Percentiles rank a stretch among this genome's conserved stretches.
Evolutionary conservation across 2,113 vertebrate genomes (phyloP).

Genomic region (Leucosticte australis): DNA sequence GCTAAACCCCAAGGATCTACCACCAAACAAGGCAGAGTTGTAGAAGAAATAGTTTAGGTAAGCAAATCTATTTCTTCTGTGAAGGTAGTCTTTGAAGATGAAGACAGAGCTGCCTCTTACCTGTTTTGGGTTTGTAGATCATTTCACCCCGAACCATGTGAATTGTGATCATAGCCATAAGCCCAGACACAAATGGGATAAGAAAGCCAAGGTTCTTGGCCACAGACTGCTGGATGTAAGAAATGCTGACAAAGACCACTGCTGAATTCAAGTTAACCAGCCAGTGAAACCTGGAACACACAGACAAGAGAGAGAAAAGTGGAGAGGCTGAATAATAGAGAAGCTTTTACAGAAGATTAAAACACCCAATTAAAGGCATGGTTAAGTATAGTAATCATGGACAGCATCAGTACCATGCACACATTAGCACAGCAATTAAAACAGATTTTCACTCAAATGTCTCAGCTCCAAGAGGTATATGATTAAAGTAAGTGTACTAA

Average conservation of each 20-base stretch:
- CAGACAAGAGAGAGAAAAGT: background rate
- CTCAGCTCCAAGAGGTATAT: background rate
- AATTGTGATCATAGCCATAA: conserved; percentile 84
- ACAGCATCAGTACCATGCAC: background rate
- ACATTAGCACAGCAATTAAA: background rate
- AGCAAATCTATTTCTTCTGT: background rate
- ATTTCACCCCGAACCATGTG: conserved; percentile 86
- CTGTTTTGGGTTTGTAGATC: conserved; percentile 84
- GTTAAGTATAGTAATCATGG: background rate
- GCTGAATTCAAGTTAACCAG: conserved; percentile 85
- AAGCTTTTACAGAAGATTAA: background rate
- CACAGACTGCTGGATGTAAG: conserved; percentile 88
- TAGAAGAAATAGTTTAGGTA: background rate
- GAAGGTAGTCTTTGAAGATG: background rate
- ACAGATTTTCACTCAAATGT: background rate
- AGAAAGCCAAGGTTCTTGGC: conserved; percentile 86
- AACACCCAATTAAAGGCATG: background rate
- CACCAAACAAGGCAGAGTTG: background rate
- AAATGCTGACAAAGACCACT: conserved; percentile 88
- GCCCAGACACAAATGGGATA: conserved; percentile 84
- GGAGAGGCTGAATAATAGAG: background rate
- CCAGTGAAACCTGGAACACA: conserved; percentile 87
- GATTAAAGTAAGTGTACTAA: background rate
- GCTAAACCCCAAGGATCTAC: background rate
- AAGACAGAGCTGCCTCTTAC: conserved; percentile 66